Conservation (phyloP, 2,113 vertebrate genomes). For the Alethe castanea region DNA sequence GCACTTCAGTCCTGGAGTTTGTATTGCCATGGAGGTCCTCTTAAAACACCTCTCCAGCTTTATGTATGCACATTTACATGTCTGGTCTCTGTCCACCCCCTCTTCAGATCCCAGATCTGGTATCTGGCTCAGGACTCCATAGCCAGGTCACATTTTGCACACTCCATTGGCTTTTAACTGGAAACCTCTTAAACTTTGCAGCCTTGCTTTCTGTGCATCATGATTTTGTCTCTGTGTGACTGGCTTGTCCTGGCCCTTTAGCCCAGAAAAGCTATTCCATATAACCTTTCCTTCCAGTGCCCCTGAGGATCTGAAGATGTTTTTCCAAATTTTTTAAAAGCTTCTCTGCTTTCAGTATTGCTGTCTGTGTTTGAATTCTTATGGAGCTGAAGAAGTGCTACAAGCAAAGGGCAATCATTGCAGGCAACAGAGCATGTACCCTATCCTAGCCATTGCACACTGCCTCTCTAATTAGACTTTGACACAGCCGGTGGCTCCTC, state of each 20-base stretch:
- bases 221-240: not conserved
- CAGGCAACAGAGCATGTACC: not conserved
- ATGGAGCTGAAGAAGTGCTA: not conserved
- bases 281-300: not conserved
- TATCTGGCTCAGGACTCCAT: not conserved
- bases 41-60: not conserved
- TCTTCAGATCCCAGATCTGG: not conserved
- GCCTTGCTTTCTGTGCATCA: not conserved
- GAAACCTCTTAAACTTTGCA: not conserved
- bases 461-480: not conserved
- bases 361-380: not conserved
- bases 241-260: not conserved
- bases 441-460: not conserved
- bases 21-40: not conserved
- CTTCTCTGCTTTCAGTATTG: not conserved
- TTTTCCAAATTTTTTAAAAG: not conserved
- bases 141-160: not conserved
- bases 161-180: not conserved
- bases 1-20: not conserved
- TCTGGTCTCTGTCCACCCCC: not conserved
- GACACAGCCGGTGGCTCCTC: not conserved
- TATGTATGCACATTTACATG: rapidly evolving
- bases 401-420: not conserved
- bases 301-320: not conserved
- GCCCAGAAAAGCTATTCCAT: not conserved